These are phyloP conservation scores for Zhuqinia jingwanae DNA, from an alignment of 2,888 invertebrate species.

Conservation along the genomic window DNA sequence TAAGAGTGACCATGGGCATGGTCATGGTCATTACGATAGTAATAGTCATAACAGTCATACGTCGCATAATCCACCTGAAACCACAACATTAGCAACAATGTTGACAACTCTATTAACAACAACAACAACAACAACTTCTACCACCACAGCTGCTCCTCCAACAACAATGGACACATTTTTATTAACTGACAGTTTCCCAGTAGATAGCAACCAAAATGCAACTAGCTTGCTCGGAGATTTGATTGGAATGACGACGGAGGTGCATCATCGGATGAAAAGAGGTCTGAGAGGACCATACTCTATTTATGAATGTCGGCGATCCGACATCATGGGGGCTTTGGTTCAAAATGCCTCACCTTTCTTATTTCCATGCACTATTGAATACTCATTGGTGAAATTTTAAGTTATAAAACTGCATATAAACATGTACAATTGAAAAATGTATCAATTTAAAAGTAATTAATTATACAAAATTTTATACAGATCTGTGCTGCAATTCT, in stretches of 20 bases:
- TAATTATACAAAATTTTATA: background rate
- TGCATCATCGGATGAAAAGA: conserved; percentile 72
- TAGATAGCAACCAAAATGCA: background rate
- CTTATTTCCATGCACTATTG: conserved; percentile 94
- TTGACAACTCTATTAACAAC: background rate
- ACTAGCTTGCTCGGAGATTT: background rate
- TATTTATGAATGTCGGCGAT: conserved; percentile 80
- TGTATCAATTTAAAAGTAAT: background rate
- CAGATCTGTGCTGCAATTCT: conserved; percentile 92
- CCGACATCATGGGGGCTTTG: conserved; percentile 84
- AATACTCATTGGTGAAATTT: conserved; percentile 87
- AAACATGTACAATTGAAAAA: too few species aligned
- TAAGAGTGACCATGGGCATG: conserved; percentile 32
- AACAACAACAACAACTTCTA: conserved; percentile 10
- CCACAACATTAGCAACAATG: conserved; percentile 11
- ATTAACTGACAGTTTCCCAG: background rate
- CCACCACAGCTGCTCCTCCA: background rate
- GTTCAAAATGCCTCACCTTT: conserved; percentile 88
- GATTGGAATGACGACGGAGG: conserved; percentile 14
- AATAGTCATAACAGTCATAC: conserved; percentile 44
- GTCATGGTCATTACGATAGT: conserved; percentile 41
- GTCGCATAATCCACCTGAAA: background rate
- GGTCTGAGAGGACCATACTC: conserved; percentile 78
- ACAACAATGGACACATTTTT: background rate
- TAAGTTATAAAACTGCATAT: background rate